phyloP scores from a whole-genome alignment of 2,113 vertebrate species.

The Carlito syrichta region DNA sequence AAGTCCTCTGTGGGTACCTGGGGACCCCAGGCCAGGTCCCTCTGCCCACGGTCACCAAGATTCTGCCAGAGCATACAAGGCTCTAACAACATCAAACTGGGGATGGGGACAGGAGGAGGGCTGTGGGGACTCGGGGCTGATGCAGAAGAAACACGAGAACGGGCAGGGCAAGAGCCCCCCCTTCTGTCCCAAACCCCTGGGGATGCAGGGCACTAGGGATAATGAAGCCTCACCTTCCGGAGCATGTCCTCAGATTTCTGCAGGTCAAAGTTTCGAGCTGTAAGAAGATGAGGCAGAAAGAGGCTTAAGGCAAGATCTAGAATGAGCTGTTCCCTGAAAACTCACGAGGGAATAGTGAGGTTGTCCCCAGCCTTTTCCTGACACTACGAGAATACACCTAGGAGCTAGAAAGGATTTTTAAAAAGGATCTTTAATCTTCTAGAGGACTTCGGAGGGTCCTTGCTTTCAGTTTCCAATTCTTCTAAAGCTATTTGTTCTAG shows the following conservation, averaged over 20 bases:
- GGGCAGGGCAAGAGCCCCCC: not conserved
- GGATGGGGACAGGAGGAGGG: not conserved
- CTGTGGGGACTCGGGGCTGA: not conserved
- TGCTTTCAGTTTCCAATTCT: not conserved
- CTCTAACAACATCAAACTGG: not conserved
- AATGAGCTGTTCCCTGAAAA: not conserved
- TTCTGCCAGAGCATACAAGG: not conserved
- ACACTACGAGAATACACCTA: not conserved
- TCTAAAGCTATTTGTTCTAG: not conserved
- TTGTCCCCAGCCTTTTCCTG: not conserved
- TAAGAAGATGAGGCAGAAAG: slow-evolving; percentile 60
- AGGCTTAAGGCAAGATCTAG: not conserved
- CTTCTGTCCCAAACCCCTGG: accelerated
- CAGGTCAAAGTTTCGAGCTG: slow-evolving; percentile 91
- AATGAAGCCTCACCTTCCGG: slow-evolving; percentile 86
- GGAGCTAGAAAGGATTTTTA: not conserved
- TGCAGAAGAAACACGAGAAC: not conserved
- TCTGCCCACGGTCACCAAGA: not conserved
- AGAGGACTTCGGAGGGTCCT: not conserved
- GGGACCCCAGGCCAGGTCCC: not conserved
- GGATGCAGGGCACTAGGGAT: not conserved
- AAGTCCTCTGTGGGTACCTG: not conserved
- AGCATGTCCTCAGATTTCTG: slow-evolving; percentile 93
- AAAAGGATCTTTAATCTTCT: not conserved
- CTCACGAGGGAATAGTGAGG: not conserved